Evolutionary conservation across 2,113 vertebrate species (phyloP).

Genomic region (Micromys minutus): DNA sequence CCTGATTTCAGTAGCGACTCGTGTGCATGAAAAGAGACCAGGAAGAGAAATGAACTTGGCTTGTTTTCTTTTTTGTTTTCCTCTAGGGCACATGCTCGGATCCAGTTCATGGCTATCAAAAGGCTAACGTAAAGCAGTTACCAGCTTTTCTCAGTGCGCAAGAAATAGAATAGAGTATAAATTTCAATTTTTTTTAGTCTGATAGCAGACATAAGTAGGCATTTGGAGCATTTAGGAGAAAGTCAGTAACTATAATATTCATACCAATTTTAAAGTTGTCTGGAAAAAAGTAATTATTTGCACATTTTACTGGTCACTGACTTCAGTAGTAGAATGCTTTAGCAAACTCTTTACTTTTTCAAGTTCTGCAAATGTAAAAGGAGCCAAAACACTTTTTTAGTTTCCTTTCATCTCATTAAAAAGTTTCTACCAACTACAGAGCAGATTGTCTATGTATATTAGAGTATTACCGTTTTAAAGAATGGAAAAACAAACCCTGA

Average conservation of each 20-base stretch:
- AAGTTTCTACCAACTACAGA: constrained; percentile 71
- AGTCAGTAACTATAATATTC: constrained; percentile 52
- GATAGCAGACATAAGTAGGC: constrained; percentile 46
- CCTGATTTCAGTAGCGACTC: constrained; percentile 46
- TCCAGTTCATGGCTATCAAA: constrained; percentile 13
- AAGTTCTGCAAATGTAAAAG: constrained; percentile 55
- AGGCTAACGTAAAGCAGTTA: constrained; percentile 6
- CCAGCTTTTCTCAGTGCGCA: background rate
- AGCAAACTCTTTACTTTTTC: constrained; percentile 40
- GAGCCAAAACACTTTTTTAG: background rate
- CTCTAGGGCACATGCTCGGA: background rate
- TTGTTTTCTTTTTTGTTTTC: background rate
- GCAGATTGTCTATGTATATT: constrained; percentile 53
- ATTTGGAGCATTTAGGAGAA: constrained; percentile 65
- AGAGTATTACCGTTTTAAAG: constrained; percentile 64
- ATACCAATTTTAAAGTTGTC: constrained; percentile 38
- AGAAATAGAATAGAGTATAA: constrained; percentile 46
- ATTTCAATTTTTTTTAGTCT: constrained; percentile 38
- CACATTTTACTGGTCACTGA: constrained; percentile 53
- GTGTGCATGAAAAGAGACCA: constrained; percentile 30
- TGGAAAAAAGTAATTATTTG: constrained; percentile 50
- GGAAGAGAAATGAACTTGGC: constrained; percentile 44
- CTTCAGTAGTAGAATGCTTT: constrained; percentile 55
- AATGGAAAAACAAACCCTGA: constrained; percentile 54
- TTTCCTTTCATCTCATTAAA: constrained; percentile 70